Conservation (phyloP, 2,888 invertebrate species). For the Xanthorhoe spadicearia region DNA sequence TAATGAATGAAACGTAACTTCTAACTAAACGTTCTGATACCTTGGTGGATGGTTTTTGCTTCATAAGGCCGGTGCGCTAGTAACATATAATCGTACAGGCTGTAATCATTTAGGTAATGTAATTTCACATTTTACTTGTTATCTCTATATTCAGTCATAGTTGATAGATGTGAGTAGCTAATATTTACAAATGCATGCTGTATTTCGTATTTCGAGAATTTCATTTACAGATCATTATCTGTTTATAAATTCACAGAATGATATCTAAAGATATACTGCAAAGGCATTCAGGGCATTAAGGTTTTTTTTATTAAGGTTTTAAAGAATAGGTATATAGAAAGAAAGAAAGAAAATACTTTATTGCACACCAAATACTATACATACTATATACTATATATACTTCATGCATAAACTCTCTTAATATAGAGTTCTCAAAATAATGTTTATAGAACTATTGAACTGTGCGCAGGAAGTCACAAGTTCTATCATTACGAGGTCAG, state of each 20-base stretch:
- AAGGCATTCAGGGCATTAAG: too few relatives aligned
- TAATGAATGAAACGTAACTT: slow-evolving; percentile 39
- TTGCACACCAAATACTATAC: too few relatives aligned
- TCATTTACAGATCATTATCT: too few relatives aligned
- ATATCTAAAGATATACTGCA: too few relatives aligned
- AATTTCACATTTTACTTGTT: background rate
- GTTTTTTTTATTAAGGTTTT: too few relatives aligned
- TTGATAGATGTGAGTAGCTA: too few relatives aligned
- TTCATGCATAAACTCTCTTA: background rate
- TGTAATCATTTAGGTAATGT: background rate
- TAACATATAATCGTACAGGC: background rate
- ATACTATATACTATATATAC: too few relatives aligned
- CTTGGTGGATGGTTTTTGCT: slow-evolving; percentile 32
- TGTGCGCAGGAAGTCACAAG: background rate
- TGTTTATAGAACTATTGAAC: background rate
- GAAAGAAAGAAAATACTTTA: too few relatives aligned
- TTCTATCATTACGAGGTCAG: background rate
- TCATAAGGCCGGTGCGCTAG: slow-evolving; percentile 15
- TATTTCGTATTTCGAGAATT: background rate
- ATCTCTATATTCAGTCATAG: background rate
- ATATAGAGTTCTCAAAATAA: background rate
- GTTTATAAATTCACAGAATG: too few relatives aligned
- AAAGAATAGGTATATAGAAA: too few relatives aligned
- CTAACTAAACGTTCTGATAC: slow-evolving; percentile 29
- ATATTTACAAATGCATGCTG: too few relatives aligned